Evolutionary conservation across 1,140 invertebrate genomes (phyloP), one percentile per base, ranked within the genome.

Genomic region (Drosophila littoralis): DNA sequence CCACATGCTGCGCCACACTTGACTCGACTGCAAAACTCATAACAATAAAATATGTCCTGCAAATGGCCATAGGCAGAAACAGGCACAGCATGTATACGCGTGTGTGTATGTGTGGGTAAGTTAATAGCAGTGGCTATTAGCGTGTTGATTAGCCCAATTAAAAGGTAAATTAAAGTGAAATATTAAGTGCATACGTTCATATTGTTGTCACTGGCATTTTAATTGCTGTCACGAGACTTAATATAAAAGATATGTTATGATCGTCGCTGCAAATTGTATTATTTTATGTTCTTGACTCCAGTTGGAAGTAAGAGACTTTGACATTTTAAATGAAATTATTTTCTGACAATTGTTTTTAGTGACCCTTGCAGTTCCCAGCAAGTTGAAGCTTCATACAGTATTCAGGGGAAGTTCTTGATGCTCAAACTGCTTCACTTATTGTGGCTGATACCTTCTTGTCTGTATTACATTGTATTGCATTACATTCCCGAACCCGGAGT

Each of bases 161-260:
- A 84, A 69, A 89, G 72, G 68, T 77, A 83, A 89, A 88, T 89
- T 81, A 84, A 89, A 89, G 82, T 89, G 85, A 89, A 88, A 78
- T 84, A 89, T 72, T 67, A 75, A 77, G 72, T 74, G 78, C 61
- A 65, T 40, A 58, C 35, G 48, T 69, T 48, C 54, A 54, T 35
- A 43, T 51, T 54, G 28, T 61, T 75, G 59, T 58, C 75, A 52
- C 28, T 7, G 40, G 10, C 33, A 35, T 65, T 55, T 54, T 6
- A 17, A n/a, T 38, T 9, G 15, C 35, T 35, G 54, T 42, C 55
- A 45, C 9, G n/a, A 45, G 28, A 10, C 28, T 32, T 6, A 50
- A 35, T 7, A 13, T 35, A 15, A 33, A 1, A 17, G 12, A 32
- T 7, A 50, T 7, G 46, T 6, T 12, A 32, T 42, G 40, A 13